Evolutionary conservation across 2,888 invertebrate genomes (phyloP).

Genomic region (Melieria omissa): DNA sequence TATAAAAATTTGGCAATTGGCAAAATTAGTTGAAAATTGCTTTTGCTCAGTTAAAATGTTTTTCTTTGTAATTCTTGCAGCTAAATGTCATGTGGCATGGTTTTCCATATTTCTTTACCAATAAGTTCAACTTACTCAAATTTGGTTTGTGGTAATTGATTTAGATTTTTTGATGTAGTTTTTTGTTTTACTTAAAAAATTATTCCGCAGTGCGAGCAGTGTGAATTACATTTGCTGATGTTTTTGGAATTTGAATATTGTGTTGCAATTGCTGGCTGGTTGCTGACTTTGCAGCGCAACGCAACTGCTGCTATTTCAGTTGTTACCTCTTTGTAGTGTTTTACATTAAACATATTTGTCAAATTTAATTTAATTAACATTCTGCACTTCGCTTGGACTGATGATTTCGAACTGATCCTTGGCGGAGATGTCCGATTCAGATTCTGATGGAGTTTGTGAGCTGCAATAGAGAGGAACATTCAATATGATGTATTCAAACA

Average conservation of each 20-base stretch:
- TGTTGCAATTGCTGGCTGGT: no score
- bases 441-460: conserved; percentile 72
- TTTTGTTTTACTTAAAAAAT: conserved; percentile 1
- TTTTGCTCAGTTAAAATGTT: no score
- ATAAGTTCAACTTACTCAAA: no score
- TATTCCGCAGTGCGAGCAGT: background rate
- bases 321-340: background rate
- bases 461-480: conserved; percentile 47
- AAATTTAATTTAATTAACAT: conserved; percentile 55
- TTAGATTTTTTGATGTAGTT: background rate
- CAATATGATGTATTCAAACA: background rate
- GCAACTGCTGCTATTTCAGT: no score
- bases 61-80: no score
- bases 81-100: no score
- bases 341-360: conserved; percentile 6
- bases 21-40: no score
- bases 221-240: no score
- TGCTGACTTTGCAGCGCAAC: no score
- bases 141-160: background rate
- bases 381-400: conserved; percentile 75
- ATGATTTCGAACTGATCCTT: conserved; percentile 87
- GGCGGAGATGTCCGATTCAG: conserved; percentile 84
- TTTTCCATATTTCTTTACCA: no score
- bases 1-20: no score
- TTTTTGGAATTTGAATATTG: no score